Evolutionary conservation across 2,797 vertebrate species (phyloP).

Genomic region (Ibycter americanus): DNA sequence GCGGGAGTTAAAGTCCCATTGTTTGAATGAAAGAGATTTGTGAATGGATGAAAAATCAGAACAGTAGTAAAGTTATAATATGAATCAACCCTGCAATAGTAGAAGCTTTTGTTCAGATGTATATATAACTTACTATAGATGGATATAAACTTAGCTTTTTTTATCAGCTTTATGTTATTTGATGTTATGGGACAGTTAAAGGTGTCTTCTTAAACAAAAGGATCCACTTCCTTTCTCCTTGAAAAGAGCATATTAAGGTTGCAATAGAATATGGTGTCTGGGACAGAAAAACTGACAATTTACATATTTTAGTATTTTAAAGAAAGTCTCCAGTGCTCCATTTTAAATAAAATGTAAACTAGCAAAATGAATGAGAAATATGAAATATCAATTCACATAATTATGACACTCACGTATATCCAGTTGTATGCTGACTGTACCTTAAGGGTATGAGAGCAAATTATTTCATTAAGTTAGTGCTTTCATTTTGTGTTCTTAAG

Average conservation of each 20-base stretch:
- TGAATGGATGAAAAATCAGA: background rate
- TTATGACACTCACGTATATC: background rate
- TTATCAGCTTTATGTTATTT: background rate
- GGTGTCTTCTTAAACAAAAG: background rate
- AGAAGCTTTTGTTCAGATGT: background rate
- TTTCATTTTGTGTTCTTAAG: conserved; percentile 62
- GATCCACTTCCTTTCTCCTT: background rate
- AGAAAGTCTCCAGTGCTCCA: background rate
- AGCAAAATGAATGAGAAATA: background rate
- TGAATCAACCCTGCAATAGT: background rate
- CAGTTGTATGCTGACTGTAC: background rate
- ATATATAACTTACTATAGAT: background rate
- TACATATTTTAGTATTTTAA: background rate
- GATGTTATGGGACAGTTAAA: background rate
- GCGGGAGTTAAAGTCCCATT: background rate
- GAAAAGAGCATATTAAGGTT: background rate
- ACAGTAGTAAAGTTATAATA: background rate
- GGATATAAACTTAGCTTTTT: background rate
- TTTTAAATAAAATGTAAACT: background rate
- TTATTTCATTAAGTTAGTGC: conserved; percentile 25
- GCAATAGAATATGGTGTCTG: background rate
- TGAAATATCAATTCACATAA: background rate
- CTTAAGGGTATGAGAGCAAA: conserved; percentile 28
- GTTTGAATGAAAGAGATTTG: background rate
- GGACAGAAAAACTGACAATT: background rate